phyloP scores from a whole-genome alignment of 2,113 vertebrate genomes.

The Tetrax tetrax region DNA sequence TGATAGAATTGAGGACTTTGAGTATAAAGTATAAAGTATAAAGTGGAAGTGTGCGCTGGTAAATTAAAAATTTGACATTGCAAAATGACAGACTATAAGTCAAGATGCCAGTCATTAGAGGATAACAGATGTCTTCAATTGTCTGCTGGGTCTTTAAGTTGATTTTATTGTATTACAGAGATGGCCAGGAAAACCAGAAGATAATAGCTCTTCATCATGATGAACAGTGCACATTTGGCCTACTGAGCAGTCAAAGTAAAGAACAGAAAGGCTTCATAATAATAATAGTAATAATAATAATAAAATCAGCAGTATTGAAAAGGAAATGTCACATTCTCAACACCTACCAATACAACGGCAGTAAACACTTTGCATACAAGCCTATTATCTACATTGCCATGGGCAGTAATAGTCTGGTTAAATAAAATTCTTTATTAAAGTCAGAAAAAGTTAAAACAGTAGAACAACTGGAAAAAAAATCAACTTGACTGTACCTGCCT shows the following conservation, averaged over 20 bases:
- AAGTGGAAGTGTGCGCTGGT: not conserved
- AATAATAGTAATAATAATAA: not conserved
- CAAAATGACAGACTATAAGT: not conserved
- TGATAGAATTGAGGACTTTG: not conserved
- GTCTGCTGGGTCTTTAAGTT: not conserved
- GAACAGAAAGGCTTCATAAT: not conserved
- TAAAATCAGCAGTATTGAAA: not conserved
- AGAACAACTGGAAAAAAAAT: not conserved
- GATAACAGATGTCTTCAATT: not conserved
- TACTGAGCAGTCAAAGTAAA: not conserved
- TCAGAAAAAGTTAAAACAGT: not conserved
- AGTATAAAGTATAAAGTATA: not conserved
- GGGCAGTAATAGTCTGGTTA: not conserved
- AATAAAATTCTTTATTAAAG: not conserved
- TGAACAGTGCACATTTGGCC: not conserved
- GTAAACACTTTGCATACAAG: not conserved
- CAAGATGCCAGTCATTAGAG: not conserved
- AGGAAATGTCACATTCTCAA: not conserved
- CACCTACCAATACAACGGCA: not conserved
- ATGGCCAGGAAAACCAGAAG: not conserved
- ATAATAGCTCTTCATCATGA: not conserved
- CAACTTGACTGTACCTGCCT: not conserved
- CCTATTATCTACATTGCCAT: not conserved
- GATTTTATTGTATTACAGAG: not conserved
- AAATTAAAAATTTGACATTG: not conserved